phyloP scores from a whole-genome alignment of 2,888 invertebrate species.

The Parnassius orleans region DNA sequence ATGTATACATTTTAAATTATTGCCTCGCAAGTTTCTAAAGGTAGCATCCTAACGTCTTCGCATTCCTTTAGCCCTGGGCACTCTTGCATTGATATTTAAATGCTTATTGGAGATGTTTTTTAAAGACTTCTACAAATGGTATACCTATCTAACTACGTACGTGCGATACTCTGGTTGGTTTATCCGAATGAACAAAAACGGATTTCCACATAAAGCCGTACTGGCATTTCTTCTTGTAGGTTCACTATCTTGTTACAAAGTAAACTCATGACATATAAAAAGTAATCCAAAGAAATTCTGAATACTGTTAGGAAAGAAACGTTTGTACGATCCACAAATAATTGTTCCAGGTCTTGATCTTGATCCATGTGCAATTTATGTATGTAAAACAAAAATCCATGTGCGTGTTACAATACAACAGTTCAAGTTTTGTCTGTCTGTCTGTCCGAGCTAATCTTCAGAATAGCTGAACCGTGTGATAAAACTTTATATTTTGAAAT shows the following conservation, averaged over 20 bases:
- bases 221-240: conserved; percentile 23
- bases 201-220: conserved; percentile 20
- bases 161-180: conserved; percentile 21
- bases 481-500: too few species aligned
- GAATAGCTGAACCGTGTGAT: too few species aligned
- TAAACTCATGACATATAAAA: conserved; percentile 22
- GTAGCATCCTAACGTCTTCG: conserved; percentile 3
- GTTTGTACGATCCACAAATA: too few species aligned
- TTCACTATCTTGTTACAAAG: conserved; percentile 21
- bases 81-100: conserved; percentile 18
- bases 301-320: conserved; percentile 2
- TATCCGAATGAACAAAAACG: conserved; percentile 21
- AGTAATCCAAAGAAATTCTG: conserved; percentile 11
- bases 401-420: too few species aligned
- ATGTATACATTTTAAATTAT: conserved; percentile 19
- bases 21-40: conserved; percentile 10
- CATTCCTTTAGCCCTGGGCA: conserved; percentile 19
- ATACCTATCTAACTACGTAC: conserved; percentile 25
- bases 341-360: too few species aligned
- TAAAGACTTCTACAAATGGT: conserved; percentile 24
- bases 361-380: too few species aligned
- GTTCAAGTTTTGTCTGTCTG: too few species aligned
- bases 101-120: conserved; percentile 23
- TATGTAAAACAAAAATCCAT: too few species aligned
- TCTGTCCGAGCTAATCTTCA: too few species aligned